phyloP scores from a whole-genome alignment of 1,140 invertebrate genomes.

The Leptestheria dahalacensis region DNA sequence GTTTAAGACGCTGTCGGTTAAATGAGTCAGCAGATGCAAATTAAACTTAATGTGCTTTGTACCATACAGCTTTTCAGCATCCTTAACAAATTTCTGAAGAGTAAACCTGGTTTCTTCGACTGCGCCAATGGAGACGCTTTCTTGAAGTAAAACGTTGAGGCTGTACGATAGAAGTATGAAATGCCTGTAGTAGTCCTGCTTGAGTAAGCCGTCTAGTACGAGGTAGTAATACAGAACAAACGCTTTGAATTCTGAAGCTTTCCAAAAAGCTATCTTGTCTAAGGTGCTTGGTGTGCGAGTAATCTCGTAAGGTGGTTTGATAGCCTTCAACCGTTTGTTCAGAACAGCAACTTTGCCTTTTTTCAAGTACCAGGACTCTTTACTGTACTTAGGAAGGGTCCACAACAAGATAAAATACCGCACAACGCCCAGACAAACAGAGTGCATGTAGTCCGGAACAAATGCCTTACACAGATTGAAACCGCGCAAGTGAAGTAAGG shows the following conservation, averaged over 20 bases:
- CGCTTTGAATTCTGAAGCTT: not conserved
- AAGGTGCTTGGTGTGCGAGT: not conserved
- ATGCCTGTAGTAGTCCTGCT: not conserved
- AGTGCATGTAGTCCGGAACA: not conserved
- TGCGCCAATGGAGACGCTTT: not conserved
- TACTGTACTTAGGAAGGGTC: not conserved
- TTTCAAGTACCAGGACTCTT: not conserved
- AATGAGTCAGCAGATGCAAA: not conserved
- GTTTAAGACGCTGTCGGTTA: not conserved
- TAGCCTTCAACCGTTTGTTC: not conserved
- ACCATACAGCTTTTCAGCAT: slow-evolving; percentile 2
- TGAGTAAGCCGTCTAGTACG: not conserved
- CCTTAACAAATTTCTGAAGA: not conserved
- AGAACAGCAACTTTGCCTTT: not conserved
- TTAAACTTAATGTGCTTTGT: not conserved
- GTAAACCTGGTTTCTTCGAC: not conserved
- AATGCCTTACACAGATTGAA: not conserved
- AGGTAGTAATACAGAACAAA: slow-evolving; percentile 2
- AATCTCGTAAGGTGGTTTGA: slow-evolving; percentile 1
- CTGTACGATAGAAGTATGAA: not conserved
- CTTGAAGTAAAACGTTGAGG: not conserved
- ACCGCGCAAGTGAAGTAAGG: not conserved
- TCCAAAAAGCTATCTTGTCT: not conserved
- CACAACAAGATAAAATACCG: not conserved
- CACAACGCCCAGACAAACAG: not conserved